phyloP scores from a whole-genome alignment of 30 jellyfish, hydroid and myxozoan genomes.

The Rhopilema esculentum region DNA sequence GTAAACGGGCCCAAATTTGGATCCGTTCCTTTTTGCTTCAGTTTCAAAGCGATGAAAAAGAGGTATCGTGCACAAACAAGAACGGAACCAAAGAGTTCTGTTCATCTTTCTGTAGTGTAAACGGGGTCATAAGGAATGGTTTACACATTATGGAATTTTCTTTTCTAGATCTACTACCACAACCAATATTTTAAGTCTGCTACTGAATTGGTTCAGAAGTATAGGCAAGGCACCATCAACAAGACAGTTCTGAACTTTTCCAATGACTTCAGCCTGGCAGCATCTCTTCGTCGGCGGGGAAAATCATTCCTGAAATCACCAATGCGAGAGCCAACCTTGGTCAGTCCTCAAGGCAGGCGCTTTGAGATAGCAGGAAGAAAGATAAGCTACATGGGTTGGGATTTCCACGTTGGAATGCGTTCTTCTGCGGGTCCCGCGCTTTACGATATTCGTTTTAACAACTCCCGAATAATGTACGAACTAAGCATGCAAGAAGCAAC shows the following conservation, averaged over 20 bases:
- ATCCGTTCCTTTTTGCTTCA: too few species aligned
- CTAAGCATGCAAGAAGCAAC: slow-evolving; percentile 83
- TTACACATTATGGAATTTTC: too few species aligned
- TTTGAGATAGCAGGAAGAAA: slow-evolving; percentile 74
- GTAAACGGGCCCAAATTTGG: too few species aligned
- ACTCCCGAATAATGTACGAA: slow-evolving; percentile 70
- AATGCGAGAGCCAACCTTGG: slow-evolving; percentile 72
- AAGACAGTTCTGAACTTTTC: slow-evolving; percentile 40
- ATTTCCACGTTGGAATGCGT: slow-evolving; percentile 70
- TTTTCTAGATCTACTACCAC: slow-evolving; percentile 54
- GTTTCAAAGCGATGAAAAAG: too few species aligned
- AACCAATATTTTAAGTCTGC: slow-evolving; percentile 66
- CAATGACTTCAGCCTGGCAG: slow-evolving; percentile 40
- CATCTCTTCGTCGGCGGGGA: slow-evolving; percentile 65
- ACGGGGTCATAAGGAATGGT: too few species aligned
- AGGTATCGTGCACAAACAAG: too few species aligned
- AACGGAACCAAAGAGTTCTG: too few species aligned
- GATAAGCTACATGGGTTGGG: slow-evolving; percentile 82
- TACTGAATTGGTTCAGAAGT: slow-evolving; percentile 51
- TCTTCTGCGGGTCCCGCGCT: slow-evolving; percentile 85
- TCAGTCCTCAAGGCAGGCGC: slow-evolving; percentile 79
- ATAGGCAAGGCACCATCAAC: slow-evolving; percentile 45
- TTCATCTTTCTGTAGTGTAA: too few species aligned
- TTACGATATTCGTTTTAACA: slow-evolving; percentile 76
- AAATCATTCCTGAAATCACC: slow-evolving; percentile 48